Evolutionary conservation across 2,113 vertebrate genomes (phyloP).

Genomic region (Theropithecus gelada): DNA sequence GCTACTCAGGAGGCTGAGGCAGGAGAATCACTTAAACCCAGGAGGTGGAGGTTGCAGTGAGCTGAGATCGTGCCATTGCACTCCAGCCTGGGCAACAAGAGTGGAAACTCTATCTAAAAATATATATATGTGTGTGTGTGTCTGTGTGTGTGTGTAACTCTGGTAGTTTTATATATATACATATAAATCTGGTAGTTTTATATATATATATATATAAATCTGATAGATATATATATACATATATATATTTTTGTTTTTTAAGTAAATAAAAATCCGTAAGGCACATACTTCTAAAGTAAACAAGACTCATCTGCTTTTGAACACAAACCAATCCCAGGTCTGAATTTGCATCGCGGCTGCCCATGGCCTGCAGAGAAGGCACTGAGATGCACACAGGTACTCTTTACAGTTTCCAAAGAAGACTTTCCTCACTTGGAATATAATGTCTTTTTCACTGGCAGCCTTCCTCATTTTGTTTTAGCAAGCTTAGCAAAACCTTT

Average conservation of each 20-base stretch:
- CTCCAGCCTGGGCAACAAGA: no score
- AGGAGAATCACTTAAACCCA: no score
- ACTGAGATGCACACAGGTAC: not conserved
- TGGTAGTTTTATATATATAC: no score
- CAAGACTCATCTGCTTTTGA: not conserved
- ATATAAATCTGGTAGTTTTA: no score
- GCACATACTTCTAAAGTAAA: not conserved
- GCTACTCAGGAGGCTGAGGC: no score
- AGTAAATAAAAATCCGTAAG: constrained; percentile 7
- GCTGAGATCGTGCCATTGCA: no score
- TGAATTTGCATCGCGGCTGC: rapidly evolving
- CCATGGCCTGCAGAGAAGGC: no score
- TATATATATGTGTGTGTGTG: rapidly evolving
- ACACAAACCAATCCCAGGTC: not conserved
- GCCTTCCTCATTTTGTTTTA: not conserved
- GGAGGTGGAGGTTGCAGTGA: no score
- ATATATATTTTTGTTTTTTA: not conserved
- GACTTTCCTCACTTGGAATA: not conserved
- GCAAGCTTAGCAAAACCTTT: not conserved
- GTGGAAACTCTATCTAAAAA: no score
- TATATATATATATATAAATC: not conserved
- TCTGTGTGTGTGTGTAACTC: no score
- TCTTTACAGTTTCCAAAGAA: not conserved
- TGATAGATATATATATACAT: no score
- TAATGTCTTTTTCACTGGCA: not conserved